Percentiles rank a stretch among this genome's conserved stretches.
phyloP scores from a whole-genome alignment of 37 sponge, comb jelly and placozoan genomes.

The Lycopodina hypogea region DNA sequence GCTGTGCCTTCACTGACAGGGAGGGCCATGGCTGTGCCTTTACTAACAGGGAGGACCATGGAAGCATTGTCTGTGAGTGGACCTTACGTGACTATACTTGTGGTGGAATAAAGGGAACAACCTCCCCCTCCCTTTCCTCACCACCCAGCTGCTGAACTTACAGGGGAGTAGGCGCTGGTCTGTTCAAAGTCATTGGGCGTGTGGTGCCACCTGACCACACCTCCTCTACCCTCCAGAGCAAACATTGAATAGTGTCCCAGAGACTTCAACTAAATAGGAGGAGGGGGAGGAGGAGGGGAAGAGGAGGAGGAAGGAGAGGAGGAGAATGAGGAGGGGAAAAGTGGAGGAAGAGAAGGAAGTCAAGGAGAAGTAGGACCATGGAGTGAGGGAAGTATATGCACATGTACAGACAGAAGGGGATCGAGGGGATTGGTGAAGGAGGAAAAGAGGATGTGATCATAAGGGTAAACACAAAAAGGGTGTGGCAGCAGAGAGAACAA shows the following conservation, averaged over 20 bases:
- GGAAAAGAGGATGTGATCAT: not conserved
- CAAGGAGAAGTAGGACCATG: not conserved
- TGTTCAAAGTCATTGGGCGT: constrained; percentile 59
- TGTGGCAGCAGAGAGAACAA: not conserved
- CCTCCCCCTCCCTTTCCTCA: too few relatives aligned
- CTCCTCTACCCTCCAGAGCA: constrained; percentile 62
- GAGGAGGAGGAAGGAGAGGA: not conserved
- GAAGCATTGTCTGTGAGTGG: too few relatives aligned
- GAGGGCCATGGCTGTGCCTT: too few relatives aligned
- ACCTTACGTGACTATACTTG: too few relatives aligned
- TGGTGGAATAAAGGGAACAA: too few relatives aligned
- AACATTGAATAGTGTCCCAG: constrained; percentile 27
- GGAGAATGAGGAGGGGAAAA: not conserved
- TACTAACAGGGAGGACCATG: too few relatives aligned
- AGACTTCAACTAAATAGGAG: constrained; percentile 7
- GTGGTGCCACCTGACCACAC: constrained; percentile 65
- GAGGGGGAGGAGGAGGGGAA: not conserved
- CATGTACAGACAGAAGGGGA: not conserved
- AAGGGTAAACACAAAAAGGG: not conserved
- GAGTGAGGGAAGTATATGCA: not conserved
- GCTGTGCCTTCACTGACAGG: too few relatives aligned
- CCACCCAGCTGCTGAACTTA: not conserved
- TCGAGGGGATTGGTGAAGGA: not conserved
- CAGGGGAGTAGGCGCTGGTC: constrained; percentile 9
- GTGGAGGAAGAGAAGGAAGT: not conserved